Percentiles rank a stretch among this genome's conserved stretches.
Evolutionary conservation across 2,797 vertebrate species (phyloP).

Genomic region (Spinibarbus caldwelli): DNA sequence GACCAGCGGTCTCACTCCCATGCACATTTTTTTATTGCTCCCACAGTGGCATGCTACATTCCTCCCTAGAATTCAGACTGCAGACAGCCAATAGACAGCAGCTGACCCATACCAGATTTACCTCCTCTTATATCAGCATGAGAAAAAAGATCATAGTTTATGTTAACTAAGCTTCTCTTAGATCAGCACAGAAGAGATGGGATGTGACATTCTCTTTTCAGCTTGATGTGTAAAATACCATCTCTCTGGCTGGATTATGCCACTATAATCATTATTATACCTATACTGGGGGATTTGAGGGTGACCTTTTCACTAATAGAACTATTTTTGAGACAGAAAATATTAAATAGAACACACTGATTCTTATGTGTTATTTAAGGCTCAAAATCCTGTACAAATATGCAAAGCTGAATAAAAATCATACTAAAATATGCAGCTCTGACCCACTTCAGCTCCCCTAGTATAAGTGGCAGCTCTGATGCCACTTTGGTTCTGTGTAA

Average conservation of each 20-base stretch:
- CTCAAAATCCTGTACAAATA: background rate
- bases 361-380: background rate
- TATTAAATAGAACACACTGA: background rate
- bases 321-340: background rate
- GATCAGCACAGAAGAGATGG: slow-evolving; percentile 11
- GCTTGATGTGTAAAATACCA: slow-evolving; percentile 10
- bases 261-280: background rate
- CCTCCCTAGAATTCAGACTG: slow-evolving; percentile 30
- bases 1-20: slow-evolving; percentile 9
- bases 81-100: slow-evolving; percentile 22
- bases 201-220: slow-evolving; percentile 3
- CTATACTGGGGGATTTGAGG: background rate
- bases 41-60: slow-evolving; percentile 49
- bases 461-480: background rate
- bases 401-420: background rate
- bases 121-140: background rate
- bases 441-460: background rate
- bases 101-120: background rate
- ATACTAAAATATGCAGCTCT: background rate
- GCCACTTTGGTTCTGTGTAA: background rate
- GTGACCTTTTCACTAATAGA: slow-evolving; percentile 1
- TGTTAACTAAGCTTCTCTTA: slow-evolving; percentile 1
- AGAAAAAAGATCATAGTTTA: slow-evolving; percentile 3
- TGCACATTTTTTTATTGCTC: slow-evolving; percentile 48
- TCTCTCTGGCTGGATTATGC: background rate